Conservation (phyloP, 2,888 invertebrate genomes). For the Plebejus anna region DNA sequence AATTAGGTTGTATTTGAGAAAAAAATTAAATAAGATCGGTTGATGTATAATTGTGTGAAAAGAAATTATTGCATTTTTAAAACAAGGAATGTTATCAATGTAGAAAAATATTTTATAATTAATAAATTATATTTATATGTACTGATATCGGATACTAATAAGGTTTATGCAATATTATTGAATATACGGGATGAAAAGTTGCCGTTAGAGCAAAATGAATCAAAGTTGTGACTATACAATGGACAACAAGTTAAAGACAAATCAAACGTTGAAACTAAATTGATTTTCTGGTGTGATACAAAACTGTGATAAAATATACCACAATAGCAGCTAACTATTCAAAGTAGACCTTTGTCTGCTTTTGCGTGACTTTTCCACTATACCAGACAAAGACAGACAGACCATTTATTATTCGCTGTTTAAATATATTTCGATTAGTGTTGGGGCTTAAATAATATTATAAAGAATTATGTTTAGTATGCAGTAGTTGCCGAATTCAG, state of each 20-base stretch:
- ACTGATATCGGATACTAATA: not conserved
- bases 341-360: not conserved
- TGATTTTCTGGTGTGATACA: slow-evolving; percentile 59
- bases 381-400: too few species aligned
- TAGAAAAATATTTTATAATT: not conserved
- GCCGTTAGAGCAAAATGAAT: not conserved
- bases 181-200: not conserved
- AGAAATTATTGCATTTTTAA: not conserved
- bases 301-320: slow-evolving; percentile 59
- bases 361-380: too few species aligned
- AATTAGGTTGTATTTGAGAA: not conserved
- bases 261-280: slow-evolving; percentile 32
- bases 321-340: slow-evolving; percentile 27
- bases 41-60: not conserved
- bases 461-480: not conserved
- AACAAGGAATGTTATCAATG: not conserved
- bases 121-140: not conserved
- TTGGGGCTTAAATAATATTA: not conserved
- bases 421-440: not conserved
- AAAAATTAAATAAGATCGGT: not conserved
- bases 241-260: not conserved
- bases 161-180: not conserved
- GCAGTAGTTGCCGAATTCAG: not conserved
- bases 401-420: not conserved
- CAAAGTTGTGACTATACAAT: not conserved